These are phyloP conservation scores for Harmothoe impar DNA, from an alignment of 2,888 invertebrate species.

Conservation along the genomic window DNA sequence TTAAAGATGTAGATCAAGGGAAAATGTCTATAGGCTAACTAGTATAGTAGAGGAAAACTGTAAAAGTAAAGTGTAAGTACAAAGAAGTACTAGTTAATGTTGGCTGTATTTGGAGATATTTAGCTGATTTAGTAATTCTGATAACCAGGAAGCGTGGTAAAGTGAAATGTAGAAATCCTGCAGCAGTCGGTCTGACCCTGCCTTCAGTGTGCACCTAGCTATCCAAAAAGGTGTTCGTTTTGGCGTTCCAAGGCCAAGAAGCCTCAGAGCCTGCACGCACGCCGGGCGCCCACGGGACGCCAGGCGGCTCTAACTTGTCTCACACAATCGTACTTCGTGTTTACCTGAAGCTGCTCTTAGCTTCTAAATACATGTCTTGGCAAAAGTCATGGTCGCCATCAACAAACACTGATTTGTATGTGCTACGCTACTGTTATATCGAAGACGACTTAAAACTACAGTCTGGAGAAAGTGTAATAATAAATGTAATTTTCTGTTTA, in stretches of 20 bases:
- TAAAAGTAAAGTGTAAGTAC: constrained; percentile 56
- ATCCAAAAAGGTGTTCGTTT: constrained; percentile 58
- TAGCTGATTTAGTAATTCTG: not conserved
- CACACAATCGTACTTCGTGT: not conserved
- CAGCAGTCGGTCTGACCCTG: constrained; percentile 17
- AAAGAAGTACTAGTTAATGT: constrained; percentile 3
- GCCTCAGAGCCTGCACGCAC: not conserved
- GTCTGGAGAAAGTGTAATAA: constrained; percentile 54
- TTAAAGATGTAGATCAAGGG: not conserved
- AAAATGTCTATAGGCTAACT: not conserved
- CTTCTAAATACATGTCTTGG: not conserved
- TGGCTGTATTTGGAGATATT: not conserved
- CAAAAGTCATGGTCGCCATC: constrained; percentile 54
- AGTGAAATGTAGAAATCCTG: constrained; percentile 45
- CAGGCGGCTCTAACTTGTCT: not conserved
- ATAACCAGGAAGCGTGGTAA: constrained; percentile 44
- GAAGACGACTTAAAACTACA: constrained; percentile 59
- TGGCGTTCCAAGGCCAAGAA: constrained; percentile 54
- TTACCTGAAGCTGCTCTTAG: not conserved
- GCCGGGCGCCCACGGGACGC: not conserved
- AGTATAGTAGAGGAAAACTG: constrained; percentile 34
- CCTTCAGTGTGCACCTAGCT: constrained; percentile 48
- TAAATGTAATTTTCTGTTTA: constrained; percentile 43
- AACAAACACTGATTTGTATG: constrained; percentile 56
- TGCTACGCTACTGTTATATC: constrained; percentile 60